These are phyloP conservation scores for Icerya purchasi DNA, from an alignment of 2,888 invertebrate genomes.

Conservation along the genomic window DNA sequence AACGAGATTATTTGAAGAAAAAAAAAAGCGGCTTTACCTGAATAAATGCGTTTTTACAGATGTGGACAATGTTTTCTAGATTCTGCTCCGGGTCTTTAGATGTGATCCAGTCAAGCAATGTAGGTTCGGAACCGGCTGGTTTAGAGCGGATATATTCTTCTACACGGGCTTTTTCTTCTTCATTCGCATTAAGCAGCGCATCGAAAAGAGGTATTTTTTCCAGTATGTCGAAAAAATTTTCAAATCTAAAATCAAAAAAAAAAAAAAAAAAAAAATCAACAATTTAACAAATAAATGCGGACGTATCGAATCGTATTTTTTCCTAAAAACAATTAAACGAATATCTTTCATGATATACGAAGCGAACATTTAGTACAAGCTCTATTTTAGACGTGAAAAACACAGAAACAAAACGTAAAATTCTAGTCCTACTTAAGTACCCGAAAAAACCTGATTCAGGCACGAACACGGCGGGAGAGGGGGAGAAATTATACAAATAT, in stretches of 20 bases:
- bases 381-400: too few relatives aligned
- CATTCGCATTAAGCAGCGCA: conserved; percentile 42
- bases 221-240: conserved; percentile 48
- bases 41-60: conserved; percentile 20
- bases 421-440: too few relatives aligned
- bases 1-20: neutral
- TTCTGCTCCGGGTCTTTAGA: conserved; percentile 59
- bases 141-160: conserved; percentile 9
- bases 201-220: conserved; percentile 66
- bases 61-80: conserved; percentile 52
- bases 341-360: too few relatives aligned
- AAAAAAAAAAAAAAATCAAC: too few relatives aligned
- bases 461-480: too few relatives aligned
- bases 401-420: too few relatives aligned
- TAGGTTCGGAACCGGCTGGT: conserved; percentile 28
- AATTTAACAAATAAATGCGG: too few relatives aligned
- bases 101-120: conserved; percentile 34
- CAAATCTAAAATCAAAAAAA: conserved; percentile 35
- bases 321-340: too few relatives aligned
- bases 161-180: conserved; percentile 17
- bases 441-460: too few relatives aligned
- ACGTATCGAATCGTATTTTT: too few relatives aligned
- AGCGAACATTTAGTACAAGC: too few relatives aligned
- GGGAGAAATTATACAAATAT: too few relatives aligned
- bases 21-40: conserved; percentile 3